Percentiles rank a stretch among this genome's conserved stretches.
Evolutionary conservation across 2,797 vertebrate genomes (phyloP).

Genomic region (Mormyrops attenuatus): DNA sequence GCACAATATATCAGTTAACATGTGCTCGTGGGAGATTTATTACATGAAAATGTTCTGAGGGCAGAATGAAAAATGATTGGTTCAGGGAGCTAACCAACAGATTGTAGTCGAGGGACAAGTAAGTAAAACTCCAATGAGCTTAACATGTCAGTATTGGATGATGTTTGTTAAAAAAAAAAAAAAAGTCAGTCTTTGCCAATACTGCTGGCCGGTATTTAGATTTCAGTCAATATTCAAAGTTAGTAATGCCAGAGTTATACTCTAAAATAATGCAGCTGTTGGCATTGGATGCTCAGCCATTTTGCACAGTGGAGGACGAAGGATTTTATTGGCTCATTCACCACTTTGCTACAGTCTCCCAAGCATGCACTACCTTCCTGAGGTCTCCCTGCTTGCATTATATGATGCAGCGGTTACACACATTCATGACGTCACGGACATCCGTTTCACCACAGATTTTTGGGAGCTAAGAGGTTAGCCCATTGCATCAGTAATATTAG

Average conservation of each 20-base stretch:
- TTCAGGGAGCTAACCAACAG: background rate
- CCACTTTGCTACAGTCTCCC: background rate
- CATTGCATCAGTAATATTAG: background rate
- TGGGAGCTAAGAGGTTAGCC: background rate
- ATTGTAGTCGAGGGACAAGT: background rate
- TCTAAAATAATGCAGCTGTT: background rate
- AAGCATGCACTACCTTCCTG: background rate
- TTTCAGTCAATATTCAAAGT: background rate
- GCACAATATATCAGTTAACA: background rate
- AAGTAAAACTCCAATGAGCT: background rate
- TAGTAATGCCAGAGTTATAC: background rate
- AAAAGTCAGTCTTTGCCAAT: background rate
- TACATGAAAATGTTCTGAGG: background rate
- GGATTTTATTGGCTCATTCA: background rate
- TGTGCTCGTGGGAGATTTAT: background rate
- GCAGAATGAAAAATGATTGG: background rate
- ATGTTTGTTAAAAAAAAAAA: background rate
- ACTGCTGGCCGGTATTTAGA: background rate
- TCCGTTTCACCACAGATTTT: background rate
- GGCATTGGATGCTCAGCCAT: background rate
- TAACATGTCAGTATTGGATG: background rate
- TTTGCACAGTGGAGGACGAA: background rate
- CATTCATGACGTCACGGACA: background rate
- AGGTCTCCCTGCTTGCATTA: background rate
- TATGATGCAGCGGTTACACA: background rate